Evolutionary conservation across 2,113 vertebrate genomes (phyloP), one percentile per base, ranked within the genome.

Genomic region (Maccullochella peelii): DNA sequence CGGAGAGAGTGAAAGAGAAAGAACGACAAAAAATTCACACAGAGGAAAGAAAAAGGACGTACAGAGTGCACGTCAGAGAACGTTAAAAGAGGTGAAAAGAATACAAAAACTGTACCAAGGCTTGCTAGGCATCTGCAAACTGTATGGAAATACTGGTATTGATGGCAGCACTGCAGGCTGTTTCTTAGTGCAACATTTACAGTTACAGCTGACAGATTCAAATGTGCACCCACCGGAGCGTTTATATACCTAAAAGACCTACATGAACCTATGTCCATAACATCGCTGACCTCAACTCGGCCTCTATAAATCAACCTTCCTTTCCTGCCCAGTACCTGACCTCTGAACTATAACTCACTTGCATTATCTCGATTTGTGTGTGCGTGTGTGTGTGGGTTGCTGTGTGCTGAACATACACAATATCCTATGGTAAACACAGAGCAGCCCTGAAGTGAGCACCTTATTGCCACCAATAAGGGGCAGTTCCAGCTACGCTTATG

Each of bases 391-490:
- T 73, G 68, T 62, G 33, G n/a, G 50, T 21, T 11, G 59, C 73
- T 87, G 86, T 90, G 85, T 90, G 81, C 85, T 83, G 69, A 90
- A 84, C 87, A 77, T 78, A 70, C 82, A 91, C 79, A 90, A 93
- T 92, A 93, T 93, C 82, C 87, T 79, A 78, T 72, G 71, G 89
- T 88, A 90, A 93, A 94, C 87, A 93, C 3, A 25, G 21, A 67
- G 52, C 52, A 27, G 79, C 20, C 76, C 68, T 54, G 50, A 71
- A 61, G 61, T 73, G 54, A 80, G 49, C 55, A 40, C 81, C 82
- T 88, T 85, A 90, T 85, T 90, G 86, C 72, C 44, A 66, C 79
- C 82, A 87, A 82, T 89, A 87, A 86, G 78, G 67, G 20, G 44
- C 61, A n/a, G 70, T 20, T 36, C 18, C 61, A 54, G 70, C 59